These are phyloP conservation scores for Tetragonula clypearis DNA, from an alignment of 1,140 invertebrate genomes.

Conservation along the genomic window DNA sequence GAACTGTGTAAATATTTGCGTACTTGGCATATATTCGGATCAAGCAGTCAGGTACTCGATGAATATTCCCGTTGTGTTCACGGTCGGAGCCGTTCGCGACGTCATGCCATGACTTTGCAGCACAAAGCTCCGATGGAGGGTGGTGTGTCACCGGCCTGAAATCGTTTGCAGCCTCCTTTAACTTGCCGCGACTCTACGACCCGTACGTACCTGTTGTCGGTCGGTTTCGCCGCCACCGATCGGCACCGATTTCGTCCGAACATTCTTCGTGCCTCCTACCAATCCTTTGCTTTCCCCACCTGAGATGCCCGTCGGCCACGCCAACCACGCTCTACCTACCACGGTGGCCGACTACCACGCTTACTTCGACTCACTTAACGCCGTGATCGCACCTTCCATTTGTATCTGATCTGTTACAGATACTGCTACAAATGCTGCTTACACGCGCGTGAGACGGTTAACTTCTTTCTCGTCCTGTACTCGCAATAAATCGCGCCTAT, in stretches of 20 bases:
- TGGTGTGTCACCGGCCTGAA: not conserved
- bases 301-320: slow-evolving; percentile 24
- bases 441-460: slow-evolving; percentile 46
- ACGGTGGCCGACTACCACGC: slow-evolving; percentile 44
- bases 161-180: slow-evolving; percentile 32
- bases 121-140: not conserved
- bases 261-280: slow-evolving; percentile 29
- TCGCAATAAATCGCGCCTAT: slow-evolving; percentile 3
- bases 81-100: not conserved
- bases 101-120: slow-evolving; percentile 36
- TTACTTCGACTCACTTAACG: slow-evolving; percentile 53
- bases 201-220: slow-evolving; percentile 23
- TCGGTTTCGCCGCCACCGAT: slow-evolving; percentile 27
- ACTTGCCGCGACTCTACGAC: slow-evolving; percentile 18
- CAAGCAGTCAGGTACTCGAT: not conserved
- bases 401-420: slow-evolving; percentile 66
- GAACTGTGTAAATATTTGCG: not conserved
- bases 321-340: slow-evolving; percentile 45
- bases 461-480: slow-evolving; percentile 33
- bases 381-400: slow-evolving; percentile 54
- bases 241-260: slow-evolving; percentile 48
- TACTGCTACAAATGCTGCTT: slow-evolving; percentile 46
- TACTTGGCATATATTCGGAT: not conserved
- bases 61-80: not conserved
- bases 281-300: slow-evolving; percentile 15